A percentile compares a stretch with the other conserved stretches of the same genome.
Evolutionary conservation across 2,113 vertebrate genomes (phyloP).

Genomic region (Rhea pennata): DNA sequence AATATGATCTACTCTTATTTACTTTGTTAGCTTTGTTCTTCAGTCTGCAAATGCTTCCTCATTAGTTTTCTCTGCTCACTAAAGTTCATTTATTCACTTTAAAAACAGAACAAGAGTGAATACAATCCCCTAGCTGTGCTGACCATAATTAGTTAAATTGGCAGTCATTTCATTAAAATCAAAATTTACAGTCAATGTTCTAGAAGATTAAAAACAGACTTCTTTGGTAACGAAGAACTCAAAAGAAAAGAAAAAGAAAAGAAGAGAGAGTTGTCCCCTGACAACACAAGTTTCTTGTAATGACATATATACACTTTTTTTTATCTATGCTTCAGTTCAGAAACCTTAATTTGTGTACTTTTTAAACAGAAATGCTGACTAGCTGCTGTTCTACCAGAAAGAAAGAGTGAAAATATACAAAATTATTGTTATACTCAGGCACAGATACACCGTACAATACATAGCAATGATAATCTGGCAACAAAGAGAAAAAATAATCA

Average conservation of each 20-base stretch:
- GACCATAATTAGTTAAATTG: not conserved
- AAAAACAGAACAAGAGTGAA: not conserved
- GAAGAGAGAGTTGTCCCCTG: not conserved
- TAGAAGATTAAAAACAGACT: not conserved
- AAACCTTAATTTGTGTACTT: not conserved
- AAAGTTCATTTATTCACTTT: conserved; percentile 15
- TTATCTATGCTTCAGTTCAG: not conserved
- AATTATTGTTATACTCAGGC: not conserved
- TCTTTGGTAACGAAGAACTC: not conserved
- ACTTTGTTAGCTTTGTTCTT: not conserved
- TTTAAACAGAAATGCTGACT: not conserved
- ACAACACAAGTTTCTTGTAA: not conserved
- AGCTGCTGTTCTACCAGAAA: not conserved
- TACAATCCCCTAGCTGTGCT: not conserved
- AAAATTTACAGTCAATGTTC: not conserved
- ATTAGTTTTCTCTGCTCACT: not conserved
- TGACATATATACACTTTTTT: not conserved
- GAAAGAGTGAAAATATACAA: not conserved
- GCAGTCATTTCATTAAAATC: not conserved
- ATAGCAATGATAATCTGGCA: not conserved
- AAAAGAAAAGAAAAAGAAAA: not conserved
- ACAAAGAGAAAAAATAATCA: not conserved
- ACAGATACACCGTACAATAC: not conserved
- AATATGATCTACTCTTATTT: not conserved
- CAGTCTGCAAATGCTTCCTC: not conserved